Conservation (phyloP, 2,113 vertebrate species). For the Dipodomys ordii region DNA sequence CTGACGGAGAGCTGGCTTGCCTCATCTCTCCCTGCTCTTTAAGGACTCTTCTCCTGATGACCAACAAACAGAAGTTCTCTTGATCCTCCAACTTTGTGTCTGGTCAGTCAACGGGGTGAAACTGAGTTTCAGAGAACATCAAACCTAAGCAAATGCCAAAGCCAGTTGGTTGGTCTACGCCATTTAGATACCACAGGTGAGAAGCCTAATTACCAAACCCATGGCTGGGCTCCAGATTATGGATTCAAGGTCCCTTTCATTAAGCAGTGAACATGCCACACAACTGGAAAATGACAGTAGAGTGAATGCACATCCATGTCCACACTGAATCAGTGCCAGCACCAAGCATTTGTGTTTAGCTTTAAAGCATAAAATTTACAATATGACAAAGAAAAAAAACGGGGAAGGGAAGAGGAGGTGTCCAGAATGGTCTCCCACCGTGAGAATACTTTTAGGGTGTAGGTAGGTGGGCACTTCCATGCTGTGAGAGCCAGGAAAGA, state of each 20-base stretch:
- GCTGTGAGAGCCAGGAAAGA: slow-evolving; percentile 55
- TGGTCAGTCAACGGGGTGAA: neutral
- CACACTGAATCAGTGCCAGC: neutral
- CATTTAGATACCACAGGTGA: neutral
- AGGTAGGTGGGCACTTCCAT: neutral
- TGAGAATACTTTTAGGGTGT: slow-evolving; percentile 34
- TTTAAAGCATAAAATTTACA: neutral
- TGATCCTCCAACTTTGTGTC: neutral
- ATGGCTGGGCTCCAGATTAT: neutral
- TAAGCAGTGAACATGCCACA: neutral
- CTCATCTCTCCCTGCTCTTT: accelerated
- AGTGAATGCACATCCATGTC: neutral
- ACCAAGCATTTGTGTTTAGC: slow-evolving; percentile 13
- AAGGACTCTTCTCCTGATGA: neutral
- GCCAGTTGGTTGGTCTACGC: neutral
- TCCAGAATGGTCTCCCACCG: neutral
- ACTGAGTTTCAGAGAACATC: slow-evolving; percentile 21
- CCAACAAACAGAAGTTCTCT: neutral
- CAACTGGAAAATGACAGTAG: neutral
- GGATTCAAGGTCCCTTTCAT: neutral
- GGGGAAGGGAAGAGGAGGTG: no score
- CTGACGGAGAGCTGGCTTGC: accelerated
- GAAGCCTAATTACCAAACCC: neutral
- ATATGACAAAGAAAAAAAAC: neutral
- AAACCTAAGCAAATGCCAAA: slow-evolving; percentile 2